Percentiles rank a stretch among this genome's conserved stretches.
Evolutionary conservation across 2,797 vertebrate species (phyloP).

Genomic region (Pelobates cultripes): DNA sequence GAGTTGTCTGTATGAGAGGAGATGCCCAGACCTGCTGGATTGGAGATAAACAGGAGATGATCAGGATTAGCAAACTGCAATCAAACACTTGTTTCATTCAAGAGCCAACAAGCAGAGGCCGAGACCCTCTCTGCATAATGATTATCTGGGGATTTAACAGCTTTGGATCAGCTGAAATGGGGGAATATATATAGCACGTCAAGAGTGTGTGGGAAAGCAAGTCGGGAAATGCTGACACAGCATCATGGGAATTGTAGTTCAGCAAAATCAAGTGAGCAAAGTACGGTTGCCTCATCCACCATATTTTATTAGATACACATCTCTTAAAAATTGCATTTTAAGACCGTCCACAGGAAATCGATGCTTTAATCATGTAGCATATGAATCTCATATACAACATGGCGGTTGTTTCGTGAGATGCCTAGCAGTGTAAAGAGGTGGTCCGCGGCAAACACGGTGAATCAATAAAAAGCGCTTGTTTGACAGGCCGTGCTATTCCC

Average conservation of each 20-base stretch:
- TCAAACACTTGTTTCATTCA: constrained; percentile 35
- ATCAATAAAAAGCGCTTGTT: neutral
- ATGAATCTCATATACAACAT: too few relatives aligned
- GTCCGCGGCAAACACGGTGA: too few relatives aligned
- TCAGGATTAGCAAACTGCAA: constrained; percentile 44
- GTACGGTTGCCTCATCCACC: too few relatives aligned
- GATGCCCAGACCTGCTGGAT: constrained; percentile 28
- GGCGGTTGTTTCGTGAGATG: too few relatives aligned
- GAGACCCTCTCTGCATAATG: neutral
- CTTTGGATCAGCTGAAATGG: neutral
- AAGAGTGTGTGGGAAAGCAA: neutral
- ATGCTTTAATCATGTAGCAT: too few relatives aligned
- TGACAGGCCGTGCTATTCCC: neutral
- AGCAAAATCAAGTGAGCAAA: too few relatives aligned
- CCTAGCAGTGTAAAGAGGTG: too few relatives aligned
- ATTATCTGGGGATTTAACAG: constrained; percentile 33
- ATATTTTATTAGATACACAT: too few relatives aligned
- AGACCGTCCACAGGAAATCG: too few relatives aligned
- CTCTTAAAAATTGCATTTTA: too few relatives aligned
- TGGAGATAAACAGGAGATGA: constrained; percentile 43
- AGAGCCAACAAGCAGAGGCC: neutral
- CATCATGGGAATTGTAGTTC: too few relatives aligned
- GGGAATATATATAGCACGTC: neutral
- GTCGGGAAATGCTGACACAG: too few relatives aligned
- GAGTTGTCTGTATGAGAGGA: constrained; percentile 10